Percentiles rank a stretch among this genome's conserved stretches.
Conservation (phyloP, 2,113 vertebrate genomes). For the Sclerurus mexicanus region DNA sequence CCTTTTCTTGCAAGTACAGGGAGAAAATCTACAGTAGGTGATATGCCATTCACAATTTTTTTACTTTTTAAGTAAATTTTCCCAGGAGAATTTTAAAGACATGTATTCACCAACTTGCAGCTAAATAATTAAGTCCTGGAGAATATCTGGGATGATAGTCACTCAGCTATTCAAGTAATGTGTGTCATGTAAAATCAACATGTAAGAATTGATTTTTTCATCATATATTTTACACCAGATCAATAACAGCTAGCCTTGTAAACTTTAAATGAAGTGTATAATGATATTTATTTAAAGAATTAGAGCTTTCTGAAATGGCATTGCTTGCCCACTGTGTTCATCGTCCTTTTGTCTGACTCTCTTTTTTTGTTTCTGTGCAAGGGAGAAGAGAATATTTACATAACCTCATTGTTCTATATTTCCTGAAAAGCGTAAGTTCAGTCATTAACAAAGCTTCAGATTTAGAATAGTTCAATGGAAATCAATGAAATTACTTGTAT, state of each 20-base stretch:
- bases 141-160: background rate
- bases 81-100: background rate
- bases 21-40: background rate
- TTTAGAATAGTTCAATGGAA: background rate
- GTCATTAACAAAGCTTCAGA: background rate
- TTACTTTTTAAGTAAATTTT: background rate
- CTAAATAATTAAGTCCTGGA: background rate
- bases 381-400: background rate
- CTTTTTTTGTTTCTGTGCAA: background rate
- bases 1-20: background rate
- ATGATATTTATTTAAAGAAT: background rate
- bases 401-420: background rate
- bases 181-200: background rate
- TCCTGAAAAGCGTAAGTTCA: background rate
- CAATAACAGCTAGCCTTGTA: background rate
- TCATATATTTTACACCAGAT: background rate
- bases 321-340: background rate
- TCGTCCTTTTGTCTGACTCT: background rate
- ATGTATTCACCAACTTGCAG: background rate
- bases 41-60: background rate
- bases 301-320: background rate
- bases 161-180: background rate
- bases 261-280: background rate
- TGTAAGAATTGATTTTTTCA: background rate
- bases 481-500: background rate